Conservation (phyloP, 35 echinoderm and acorn worm species). For the Amphiura filiformis region DNA sequence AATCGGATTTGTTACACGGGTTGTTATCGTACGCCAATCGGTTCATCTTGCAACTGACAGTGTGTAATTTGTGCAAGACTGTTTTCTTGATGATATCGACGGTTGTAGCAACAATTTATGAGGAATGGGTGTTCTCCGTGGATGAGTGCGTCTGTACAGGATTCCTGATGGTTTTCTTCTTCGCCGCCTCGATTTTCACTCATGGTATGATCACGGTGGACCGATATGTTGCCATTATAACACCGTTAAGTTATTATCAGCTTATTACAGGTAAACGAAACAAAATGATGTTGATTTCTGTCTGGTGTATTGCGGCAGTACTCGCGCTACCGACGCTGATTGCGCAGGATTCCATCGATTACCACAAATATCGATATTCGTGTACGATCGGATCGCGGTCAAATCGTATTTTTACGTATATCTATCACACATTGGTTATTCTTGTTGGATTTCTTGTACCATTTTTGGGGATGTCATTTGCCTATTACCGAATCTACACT, state of each 20-base stretch:
- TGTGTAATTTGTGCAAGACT: constrained; percentile 53
- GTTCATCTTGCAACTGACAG: constrained; percentile 48
- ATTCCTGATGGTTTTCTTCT: constrained; percentile 36
- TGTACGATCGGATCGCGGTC: constrained; percentile 53
- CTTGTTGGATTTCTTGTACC: constrained; percentile 55
- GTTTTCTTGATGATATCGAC: constrained; percentile 46
- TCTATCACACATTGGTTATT: constrained; percentile 20
- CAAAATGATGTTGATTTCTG: constrained; percentile 4
- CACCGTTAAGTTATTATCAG: constrained; percentile 41
- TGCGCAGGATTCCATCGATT: constrained; percentile 51
- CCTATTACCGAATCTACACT: constrained; percentile 59
- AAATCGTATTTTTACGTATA: background rate
- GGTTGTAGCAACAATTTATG: constrained; percentile 28
- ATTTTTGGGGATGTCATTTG: constrained; percentile 39
- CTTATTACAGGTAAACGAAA: constrained; percentile 24
- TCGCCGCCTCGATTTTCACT: constrained; percentile 45
- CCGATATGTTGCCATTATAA: constrained; percentile 50
- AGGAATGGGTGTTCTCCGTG: constrained; percentile 25
- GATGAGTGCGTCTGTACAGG: constrained; percentile 26
- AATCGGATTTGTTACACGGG: too few species aligned
- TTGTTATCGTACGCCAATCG: constrained; percentile 50
- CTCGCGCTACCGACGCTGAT: constrained; percentile 60
- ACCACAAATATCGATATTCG: constrained; percentile 31
- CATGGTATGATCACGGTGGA: constrained; percentile 52
- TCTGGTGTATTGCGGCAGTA: constrained; percentile 35